phyloP scores from a whole-genome alignment of 2,888 invertebrate species.

The Leucophora obtusa region DNA sequence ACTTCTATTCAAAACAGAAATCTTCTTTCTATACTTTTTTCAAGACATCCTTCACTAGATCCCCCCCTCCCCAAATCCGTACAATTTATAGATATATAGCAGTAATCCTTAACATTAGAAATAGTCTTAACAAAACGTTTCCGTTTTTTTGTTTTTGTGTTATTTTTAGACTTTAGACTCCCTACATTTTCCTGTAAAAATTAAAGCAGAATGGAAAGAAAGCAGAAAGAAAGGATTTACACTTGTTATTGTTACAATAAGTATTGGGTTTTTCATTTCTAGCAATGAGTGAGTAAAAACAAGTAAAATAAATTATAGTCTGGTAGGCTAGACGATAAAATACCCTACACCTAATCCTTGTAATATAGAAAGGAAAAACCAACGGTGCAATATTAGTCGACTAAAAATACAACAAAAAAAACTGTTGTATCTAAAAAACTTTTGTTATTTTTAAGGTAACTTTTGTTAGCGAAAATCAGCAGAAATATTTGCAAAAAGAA shows the following conservation, averaged over 20 bases:
- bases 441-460: no score
- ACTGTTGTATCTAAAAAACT: no score
- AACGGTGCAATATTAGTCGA: no score
- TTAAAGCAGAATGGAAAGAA: background rate
- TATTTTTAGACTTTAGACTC: constrained; percentile 29
- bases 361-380: no score
- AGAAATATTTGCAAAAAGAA: no score
- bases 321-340: no score
- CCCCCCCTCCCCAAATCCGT: background rate
- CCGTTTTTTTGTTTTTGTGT: constrained; percentile 44
- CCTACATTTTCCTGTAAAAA: constrained; percentile 43
- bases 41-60: background rate
- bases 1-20: constrained; percentile 8
- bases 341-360: no score
- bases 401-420: no score
- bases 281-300: background rate
- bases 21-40: background rate
- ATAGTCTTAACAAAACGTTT: constrained; percentile 56
- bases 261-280: constrained; percentile 44
- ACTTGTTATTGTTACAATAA: constrained; percentile 61
- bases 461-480: no score
- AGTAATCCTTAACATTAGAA: constrained; percentile 21
- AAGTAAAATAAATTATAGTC: no score
- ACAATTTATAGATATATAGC: constrained; percentile 1
- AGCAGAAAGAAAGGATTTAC: constrained; percentile 43